phyloP scores from a whole-genome alignment of 2,113 vertebrate genomes.

The Muntiacus reevesi region DNA sequence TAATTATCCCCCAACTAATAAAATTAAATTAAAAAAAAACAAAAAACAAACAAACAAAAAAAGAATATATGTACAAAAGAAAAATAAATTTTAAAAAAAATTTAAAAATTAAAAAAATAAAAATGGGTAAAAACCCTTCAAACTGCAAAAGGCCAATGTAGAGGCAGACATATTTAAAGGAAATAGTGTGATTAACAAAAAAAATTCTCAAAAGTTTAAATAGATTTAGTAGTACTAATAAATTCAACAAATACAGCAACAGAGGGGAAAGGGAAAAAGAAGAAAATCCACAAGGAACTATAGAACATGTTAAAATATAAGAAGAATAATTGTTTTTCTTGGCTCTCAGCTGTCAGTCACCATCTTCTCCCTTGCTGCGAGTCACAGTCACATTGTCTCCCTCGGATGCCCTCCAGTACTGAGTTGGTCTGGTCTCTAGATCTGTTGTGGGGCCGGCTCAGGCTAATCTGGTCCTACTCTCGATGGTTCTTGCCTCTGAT shows the following conservation, averaged over 20 bases:
- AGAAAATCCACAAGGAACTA: background rate
- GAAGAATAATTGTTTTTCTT: background rate
- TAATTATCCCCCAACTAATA: no score
- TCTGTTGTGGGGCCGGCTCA: accelerated
- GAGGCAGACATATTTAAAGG: background rate
- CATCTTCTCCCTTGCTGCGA: background rate
- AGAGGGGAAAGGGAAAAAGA: background rate
- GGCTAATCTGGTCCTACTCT: background rate
- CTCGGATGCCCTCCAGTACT: background rate
- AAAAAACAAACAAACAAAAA: background rate
- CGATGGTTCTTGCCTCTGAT: accelerated
- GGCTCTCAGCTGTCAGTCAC: background rate
- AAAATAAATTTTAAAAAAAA: background rate
- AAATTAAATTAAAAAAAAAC: no score
- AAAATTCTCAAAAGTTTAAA: background rate
- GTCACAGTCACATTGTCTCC: background rate
- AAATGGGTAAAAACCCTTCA: background rate
- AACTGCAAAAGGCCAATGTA: background rate
- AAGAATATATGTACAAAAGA: background rate
- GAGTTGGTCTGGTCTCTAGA: background rate
- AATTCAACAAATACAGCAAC: background rate
- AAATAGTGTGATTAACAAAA: background rate
- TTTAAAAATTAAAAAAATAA: background rate
- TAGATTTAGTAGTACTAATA: background rate
- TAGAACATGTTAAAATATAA: background rate